Conservation (phyloP, 2,113 vertebrate genomes). For the Saccopteryx leptura region DNA sequence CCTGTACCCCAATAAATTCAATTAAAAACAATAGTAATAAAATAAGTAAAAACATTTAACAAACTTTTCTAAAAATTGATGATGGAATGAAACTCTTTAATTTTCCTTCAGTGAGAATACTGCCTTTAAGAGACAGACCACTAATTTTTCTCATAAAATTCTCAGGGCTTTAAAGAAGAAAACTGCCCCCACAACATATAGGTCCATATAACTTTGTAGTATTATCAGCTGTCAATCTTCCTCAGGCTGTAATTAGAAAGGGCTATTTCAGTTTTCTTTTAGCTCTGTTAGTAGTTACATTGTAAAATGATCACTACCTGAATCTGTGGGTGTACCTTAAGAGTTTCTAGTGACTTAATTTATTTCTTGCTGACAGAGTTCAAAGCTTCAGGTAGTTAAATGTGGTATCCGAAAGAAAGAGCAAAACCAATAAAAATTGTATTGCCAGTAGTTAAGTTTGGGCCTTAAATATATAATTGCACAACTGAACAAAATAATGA, state of each 20-base stretch:
- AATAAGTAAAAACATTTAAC: neutral
- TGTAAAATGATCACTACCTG: neutral
- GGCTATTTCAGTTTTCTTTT: neutral
- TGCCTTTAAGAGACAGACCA: neutral
- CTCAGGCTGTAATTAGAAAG: neutral
- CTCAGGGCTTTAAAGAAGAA: neutral
- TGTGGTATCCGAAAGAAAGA: neutral
- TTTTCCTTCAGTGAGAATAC: neutral
- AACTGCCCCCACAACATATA: neutral
- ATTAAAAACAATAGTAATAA: no score
- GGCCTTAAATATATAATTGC: neutral
- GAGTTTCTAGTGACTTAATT: neutral
- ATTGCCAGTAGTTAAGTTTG: neutral
- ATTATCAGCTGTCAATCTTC: neutral
- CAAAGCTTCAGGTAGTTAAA: neutral
- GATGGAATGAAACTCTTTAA: neutral
- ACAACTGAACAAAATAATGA: neutral
- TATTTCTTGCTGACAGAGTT: neutral
- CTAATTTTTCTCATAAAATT: neutral
- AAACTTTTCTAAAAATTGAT: neutral
- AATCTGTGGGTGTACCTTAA: neutral
- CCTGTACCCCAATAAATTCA: no score
- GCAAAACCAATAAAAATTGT: neutral
- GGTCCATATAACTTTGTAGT: neutral
- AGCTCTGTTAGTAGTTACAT: neutral